A percentile compares a stretch with the other conserved stretches of the same genome.
phyloP scores from a whole-genome alignment of 2,797 vertebrate species.

The Paedocypris micromegethes region DNA sequence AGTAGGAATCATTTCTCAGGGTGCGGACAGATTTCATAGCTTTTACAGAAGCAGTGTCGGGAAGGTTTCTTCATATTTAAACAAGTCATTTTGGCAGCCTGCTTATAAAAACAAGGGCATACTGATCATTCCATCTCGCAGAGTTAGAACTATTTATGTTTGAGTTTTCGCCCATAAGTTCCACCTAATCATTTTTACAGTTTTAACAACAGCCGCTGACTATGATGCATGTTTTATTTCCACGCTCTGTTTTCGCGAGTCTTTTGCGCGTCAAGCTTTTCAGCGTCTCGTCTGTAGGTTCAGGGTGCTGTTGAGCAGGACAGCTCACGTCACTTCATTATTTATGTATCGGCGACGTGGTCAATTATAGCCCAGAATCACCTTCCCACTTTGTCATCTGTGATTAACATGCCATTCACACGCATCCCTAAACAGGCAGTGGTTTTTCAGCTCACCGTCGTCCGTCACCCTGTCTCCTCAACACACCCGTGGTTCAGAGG shows the following conservation, averaged over 20 bases:
- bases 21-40: constrained; percentile 17
- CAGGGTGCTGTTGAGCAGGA: constrained; percentile 23
- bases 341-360: constrained; percentile 55
- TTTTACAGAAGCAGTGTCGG: constrained; percentile 6
- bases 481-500: constrained; percentile 63
- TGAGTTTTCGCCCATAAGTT: not conserved
- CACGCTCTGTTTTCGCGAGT: not conserved
- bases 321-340: constrained; percentile 42
- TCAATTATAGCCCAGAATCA: constrained; percentile 58
- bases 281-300: not conserved
- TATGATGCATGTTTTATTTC: not conserved
- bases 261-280: not conserved
- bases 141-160: not conserved
- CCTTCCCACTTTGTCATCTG: constrained; percentile 59
- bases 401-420: constrained; percentile 61
- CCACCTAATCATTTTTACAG: not conserved
- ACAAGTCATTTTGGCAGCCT: constrained; percentile 1
- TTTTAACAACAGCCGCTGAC: not conserved
- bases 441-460: constrained; percentile 12
- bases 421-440: constrained; percentile 50
- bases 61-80: constrained; percentile 6
- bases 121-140: not conserved
- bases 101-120: constrained; percentile 2
- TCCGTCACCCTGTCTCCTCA: constrained; percentile 49
- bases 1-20: constrained; percentile 29